Conservation (phyloP, 2,888 invertebrate genomes). For the Mesochorus sp. region DNA sequence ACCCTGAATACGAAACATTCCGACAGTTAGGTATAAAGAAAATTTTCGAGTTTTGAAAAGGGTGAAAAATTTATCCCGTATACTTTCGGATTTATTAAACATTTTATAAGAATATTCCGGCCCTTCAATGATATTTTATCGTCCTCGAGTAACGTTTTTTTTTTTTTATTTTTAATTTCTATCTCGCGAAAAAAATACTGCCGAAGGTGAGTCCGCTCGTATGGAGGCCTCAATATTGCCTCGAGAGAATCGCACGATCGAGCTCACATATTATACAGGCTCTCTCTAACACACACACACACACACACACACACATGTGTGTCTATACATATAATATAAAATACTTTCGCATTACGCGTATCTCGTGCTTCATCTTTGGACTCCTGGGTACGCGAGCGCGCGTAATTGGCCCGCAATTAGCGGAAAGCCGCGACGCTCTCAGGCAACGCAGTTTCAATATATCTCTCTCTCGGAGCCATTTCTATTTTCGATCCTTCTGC, state of each 20-base stretch:
- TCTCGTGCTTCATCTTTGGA: conserved; percentile 26
- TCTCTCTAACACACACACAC: too few relatives aligned
- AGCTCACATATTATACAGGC: too few relatives aligned
- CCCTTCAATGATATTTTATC: too few relatives aligned
- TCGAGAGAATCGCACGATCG: conserved; percentile 15
- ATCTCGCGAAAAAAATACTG: too few relatives aligned
- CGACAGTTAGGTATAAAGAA: too few relatives aligned
- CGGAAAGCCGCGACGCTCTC: conserved; percentile 32
- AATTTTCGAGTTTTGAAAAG: too few relatives aligned
- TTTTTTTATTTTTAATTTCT: too few relatives aligned
- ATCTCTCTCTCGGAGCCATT: conserved; percentile 36
- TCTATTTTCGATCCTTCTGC: conserved; percentile 50
- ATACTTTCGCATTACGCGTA: conserved; percentile 22
- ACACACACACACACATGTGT: neutral
- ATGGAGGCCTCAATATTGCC: neutral
- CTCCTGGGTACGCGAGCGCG: conserved; percentile 34
- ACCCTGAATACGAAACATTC: neutral
- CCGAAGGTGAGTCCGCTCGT: too few relatives aligned
- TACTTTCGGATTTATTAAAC: too few relatives aligned
- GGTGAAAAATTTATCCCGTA: too few relatives aligned
- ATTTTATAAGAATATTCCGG: too few relatives aligned
- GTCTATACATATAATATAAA: neutral
- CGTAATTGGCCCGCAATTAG: conserved; percentile 63
- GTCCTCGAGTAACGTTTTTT: too few relatives aligned
- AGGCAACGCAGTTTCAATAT: neutral